Evolutionary conservation across 2,113 vertebrate genomes (phyloP).

Genomic region (Dolichallabes microphthalmus): DNA sequence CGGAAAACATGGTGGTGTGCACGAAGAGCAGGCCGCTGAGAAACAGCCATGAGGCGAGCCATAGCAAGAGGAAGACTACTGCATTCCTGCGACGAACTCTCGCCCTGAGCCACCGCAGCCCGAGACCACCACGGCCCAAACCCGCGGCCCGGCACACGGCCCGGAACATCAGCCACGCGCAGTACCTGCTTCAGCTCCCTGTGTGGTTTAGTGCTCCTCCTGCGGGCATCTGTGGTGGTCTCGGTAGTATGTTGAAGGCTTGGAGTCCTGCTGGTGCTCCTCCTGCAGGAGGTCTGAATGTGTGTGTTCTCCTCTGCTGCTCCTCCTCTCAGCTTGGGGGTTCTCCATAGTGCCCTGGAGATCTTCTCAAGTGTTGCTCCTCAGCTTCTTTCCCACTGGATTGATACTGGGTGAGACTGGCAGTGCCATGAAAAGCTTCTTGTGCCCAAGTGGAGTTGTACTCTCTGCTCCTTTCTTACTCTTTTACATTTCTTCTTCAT

Average conservation of each 20-base stretch:
- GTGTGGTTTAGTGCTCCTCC: slow-evolving; percentile 24
- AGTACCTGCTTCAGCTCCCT: slow-evolving; percentile 52
- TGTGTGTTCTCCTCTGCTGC: slow-evolving; percentile 34
- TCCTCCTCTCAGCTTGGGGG: background rate
- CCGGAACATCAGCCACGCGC: slow-evolving; percentile 42
- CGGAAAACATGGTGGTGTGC: slow-evolving; percentile 80
- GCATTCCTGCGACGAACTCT: slow-evolving; percentile 72
- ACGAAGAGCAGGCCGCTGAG: slow-evolving; percentile 80
- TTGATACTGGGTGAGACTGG: slow-evolving; percentile 28
- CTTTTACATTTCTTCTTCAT: background rate
- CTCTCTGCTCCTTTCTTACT: slow-evolving; percentile 28
- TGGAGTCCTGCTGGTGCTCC: slow-evolving; percentile 27
- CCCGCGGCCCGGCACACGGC: slow-evolving; percentile 24
- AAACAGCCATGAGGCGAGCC: slow-evolving; percentile 82
- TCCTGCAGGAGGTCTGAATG: slow-evolving; percentile 12
- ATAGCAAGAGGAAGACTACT: slow-evolving; percentile 75
- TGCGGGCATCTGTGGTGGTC: slow-evolving; percentile 28
- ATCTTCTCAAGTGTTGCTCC: background rate
- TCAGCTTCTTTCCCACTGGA: slow-evolving; percentile 26
- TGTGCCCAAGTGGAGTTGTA: background rate
- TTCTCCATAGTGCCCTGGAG: slow-evolving; percentile 27
- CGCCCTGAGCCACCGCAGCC: slow-evolving; percentile 70
- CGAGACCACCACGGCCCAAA: slow-evolving; percentile 55
- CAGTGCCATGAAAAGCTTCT: slow-evolving; percentile 7
- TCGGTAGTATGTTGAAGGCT: slow-evolving; percentile 2